Evolutionary conservation across 2,797 vertebrate species (phyloP).

Genomic region (Coranthus polyacanthus): DNA sequence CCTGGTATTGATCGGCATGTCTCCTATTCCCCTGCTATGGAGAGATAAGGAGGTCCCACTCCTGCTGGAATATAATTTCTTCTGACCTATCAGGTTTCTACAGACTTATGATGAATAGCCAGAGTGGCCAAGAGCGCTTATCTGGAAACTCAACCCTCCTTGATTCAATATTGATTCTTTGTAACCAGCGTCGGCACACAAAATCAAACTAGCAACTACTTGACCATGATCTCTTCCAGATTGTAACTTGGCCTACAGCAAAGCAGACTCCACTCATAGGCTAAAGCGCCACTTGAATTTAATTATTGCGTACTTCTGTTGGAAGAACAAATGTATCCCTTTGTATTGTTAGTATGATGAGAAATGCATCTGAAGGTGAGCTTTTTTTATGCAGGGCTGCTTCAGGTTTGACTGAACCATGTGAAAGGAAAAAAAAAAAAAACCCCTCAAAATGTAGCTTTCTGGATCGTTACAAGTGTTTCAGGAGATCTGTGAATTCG

Average conservation of each 20-base stretch:
- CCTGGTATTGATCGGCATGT: conserved; percentile 93
- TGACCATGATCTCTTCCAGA: conserved; percentile 91
- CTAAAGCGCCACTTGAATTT: conserved; percentile 39
- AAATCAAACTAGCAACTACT: conserved; percentile 92
- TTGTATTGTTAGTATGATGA: neutral
- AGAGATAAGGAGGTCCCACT: conserved; percentile 95
- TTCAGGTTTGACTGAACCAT: too few species aligned
- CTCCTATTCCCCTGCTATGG: conserved; percentile 93
- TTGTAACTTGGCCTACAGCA: conserved; percentile 82
- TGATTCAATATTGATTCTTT: conserved; percentile 98
- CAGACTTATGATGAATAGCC: conserved; percentile 99
- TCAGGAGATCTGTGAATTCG: too few species aligned
- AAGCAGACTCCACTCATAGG: conserved; percentile 17
- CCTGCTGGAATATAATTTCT: conserved; percentile 96
- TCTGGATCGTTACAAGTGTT: too few species aligned
- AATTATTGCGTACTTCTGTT: conserved; percentile 27
- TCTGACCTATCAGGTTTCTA: conserved; percentile 97
- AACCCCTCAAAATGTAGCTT: too few species aligned
- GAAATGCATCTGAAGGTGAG: neutral
- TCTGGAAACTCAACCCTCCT: conserved; percentile 93
- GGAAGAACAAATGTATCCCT: conserved; percentile 9
- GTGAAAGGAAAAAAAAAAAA: too few species aligned
- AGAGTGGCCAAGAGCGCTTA: conserved; percentile 93
- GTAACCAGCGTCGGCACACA: conserved; percentile 91
- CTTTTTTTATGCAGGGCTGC: too few species aligned